phyloP scores from a whole-genome alignment of 2,888 invertebrate genomes.

The Muschampia plurimacula region DNA sequence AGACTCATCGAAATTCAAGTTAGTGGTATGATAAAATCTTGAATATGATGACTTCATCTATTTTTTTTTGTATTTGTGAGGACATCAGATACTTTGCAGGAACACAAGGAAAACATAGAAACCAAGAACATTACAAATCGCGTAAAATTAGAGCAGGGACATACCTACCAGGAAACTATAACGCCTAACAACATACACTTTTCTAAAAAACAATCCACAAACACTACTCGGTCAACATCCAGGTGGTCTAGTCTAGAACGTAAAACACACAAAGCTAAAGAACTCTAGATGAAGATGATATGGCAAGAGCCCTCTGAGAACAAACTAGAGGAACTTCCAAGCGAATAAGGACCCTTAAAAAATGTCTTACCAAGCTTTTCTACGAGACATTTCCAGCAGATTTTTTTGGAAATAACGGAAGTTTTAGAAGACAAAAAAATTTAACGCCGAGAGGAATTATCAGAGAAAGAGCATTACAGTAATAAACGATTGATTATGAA shows the following conservation, averaged over 20 bases:
- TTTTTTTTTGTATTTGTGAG: no score
- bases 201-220: neutral
- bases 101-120: no score
- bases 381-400: neutral
- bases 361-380: neutral
- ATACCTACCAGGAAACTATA: neutral
- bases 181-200: neutral
- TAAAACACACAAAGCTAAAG: neutral
- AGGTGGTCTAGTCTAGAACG: neutral
- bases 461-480: neutral
- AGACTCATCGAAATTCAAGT: neutral
- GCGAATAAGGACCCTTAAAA: neutral
- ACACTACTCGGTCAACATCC: neutral
- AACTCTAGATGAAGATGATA: conserved; percentile 1
- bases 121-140: neutral
- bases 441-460: neutral
- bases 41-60: neutral
- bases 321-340: neutral
- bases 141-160: neutral
- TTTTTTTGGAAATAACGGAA: conserved; percentile 4
- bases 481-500: no score
- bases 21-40: neutral
- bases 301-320: neutral
- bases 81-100: no score
- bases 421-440: neutral